phyloP scores from a whole-genome alignment of 2,888 invertebrate genomes.

The Cyclophora albipunctata region DNA sequence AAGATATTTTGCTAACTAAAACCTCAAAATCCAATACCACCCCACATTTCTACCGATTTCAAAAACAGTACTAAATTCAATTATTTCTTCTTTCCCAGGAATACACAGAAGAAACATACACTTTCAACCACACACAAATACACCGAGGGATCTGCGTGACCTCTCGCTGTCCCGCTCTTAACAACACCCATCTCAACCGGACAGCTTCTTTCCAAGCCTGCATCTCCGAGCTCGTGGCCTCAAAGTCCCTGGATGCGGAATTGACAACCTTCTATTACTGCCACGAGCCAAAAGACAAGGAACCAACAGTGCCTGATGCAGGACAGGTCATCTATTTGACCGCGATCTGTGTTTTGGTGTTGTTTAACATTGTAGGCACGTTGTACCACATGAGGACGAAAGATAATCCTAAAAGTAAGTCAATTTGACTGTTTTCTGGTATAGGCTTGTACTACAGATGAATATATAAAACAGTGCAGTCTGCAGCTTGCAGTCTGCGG shows the following conservation, averaged over 20 bases:
- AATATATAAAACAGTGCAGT: too few species aligned
- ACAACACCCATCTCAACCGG: neutral
- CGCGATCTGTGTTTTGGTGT: conserved; percentile 15
- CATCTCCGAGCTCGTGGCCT: conserved; percentile 13
- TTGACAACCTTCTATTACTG: conserved; percentile 22
- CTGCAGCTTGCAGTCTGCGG: too few species aligned
- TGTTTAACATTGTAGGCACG: conserved; percentile 28
- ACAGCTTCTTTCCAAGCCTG: conserved; percentile 4
- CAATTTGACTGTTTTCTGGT: neutral
- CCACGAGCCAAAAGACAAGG: neutral
- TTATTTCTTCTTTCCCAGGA: conserved; percentile 7
- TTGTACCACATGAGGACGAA: conserved; percentile 20
- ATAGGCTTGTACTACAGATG: too few species aligned
- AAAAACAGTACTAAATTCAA: too few species aligned
- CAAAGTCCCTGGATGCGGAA: conserved; percentile 12
- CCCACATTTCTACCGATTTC: too few species aligned
- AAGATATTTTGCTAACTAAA: too few species aligned
- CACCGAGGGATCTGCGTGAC: conserved; percentile 40
- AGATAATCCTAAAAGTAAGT: conserved; percentile 20
- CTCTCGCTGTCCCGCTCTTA: conserved; percentile 17
- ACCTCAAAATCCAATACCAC: too few species aligned
- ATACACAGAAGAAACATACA: conserved; percentile 20
- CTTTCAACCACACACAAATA: conserved; percentile 32
- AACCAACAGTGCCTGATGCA: neutral
- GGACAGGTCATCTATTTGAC: conserved; percentile 15